These are phyloP conservation scores for Pyrgilauda ruficollis DNA, from an alignment of 2,113 vertebrate species.

Conservation along the genomic window DNA sequence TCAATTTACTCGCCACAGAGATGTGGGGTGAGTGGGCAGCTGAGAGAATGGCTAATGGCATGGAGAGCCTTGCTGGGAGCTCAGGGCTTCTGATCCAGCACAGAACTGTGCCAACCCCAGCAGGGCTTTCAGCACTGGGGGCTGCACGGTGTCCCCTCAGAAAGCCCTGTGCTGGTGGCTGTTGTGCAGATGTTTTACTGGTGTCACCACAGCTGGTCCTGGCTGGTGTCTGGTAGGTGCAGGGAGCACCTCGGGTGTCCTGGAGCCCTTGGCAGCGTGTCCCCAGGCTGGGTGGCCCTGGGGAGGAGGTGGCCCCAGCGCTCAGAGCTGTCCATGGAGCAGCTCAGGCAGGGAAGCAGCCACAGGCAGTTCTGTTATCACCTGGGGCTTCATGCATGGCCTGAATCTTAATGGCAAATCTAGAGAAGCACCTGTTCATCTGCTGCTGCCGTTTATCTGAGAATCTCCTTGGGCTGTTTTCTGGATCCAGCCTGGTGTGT, in stretches of 20 bases:
- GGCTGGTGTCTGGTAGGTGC: rapidly evolving
- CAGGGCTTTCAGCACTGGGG: not conserved
- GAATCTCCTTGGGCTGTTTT: not conserved
- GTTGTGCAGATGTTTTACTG: not conserved
- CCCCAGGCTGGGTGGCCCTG: not conserved
- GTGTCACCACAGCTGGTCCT: not conserved
- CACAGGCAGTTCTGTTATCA: not conserved
- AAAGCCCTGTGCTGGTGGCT: not conserved
- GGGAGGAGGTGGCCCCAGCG: not conserved
- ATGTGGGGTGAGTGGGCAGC: not conserved
- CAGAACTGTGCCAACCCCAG: not conserved
- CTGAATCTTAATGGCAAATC: not conserved
- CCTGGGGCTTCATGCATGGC: not conserved
- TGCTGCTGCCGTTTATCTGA: not conserved
- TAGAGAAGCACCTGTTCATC: slow-evolving; percentile 6
- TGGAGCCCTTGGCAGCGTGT: rapidly evolving
- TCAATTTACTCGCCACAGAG: not conserved
- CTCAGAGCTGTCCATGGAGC: not conserved
- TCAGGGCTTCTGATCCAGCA: rapidly evolving
- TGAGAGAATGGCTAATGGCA: not conserved
- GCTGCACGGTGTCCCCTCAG: not conserved
- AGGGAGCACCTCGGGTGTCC: not conserved
- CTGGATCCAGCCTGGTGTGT: not conserved
- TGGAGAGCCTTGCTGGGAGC: not conserved
- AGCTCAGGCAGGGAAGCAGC: not conserved